phyloP scores from a whole-genome alignment of 2,797 vertebrate species.

The Gadopsis bispinosus region DNA sequence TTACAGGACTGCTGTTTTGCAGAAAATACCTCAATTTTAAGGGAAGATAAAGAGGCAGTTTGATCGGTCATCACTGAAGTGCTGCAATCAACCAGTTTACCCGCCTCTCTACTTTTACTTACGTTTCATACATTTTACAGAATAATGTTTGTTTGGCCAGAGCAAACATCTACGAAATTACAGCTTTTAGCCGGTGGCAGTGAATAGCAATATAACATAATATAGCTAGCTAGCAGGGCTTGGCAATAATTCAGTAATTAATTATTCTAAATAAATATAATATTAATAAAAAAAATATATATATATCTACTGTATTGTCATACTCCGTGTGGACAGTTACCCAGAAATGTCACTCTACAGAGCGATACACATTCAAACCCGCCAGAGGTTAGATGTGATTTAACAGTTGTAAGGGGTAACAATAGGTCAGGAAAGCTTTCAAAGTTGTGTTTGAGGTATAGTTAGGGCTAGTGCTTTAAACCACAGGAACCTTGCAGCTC shows the following conservation, averaged over 20 bases:
- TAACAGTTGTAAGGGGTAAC: neutral
- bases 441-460: constrained; percentile 14
- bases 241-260: neutral
- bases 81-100: neutral
- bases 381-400: neutral
- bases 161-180: neutral
- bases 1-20: neutral
- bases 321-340: constrained; percentile 17
- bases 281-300: too few species aligned
- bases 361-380: neutral
- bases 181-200: neutral
- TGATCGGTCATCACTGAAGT: neutral
- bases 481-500: constrained; percentile 15
- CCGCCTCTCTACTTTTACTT: neutral
- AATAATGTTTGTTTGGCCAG: constrained; percentile 2
- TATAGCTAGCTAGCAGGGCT: neutral
- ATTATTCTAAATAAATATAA: too few species aligned
- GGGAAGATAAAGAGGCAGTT: neutral
- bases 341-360: neutral
- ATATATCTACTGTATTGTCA: neutral
- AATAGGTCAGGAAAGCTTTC: constrained; percentile 46
- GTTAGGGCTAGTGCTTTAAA: constrained; percentile 12
- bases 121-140: neutral
- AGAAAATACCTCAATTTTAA: neutral
- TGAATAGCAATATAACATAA: neutral